Percentiles rank a stretch among this genome's conserved stretches.
Conservation (phyloP, 2,888 invertebrate species). For the Phortica okadai region DNA sequence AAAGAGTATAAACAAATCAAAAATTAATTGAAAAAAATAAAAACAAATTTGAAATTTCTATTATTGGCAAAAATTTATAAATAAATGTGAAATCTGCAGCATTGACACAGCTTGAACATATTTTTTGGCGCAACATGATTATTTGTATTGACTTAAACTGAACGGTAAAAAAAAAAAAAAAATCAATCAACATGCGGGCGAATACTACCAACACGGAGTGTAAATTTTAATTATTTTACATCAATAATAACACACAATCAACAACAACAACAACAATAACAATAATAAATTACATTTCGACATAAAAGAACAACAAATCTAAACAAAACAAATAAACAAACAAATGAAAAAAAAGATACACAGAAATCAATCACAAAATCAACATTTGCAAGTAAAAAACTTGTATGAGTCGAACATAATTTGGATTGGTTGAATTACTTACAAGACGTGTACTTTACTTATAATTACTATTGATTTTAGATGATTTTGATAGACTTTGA, state of each 20-base stretch:
- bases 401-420: no score
- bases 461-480: background rate
- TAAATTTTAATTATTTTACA: conserved; percentile 3
- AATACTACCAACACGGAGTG: background rate
- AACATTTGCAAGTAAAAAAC: background rate
- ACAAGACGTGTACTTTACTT: background rate
- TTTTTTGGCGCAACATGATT: conserved; percentile 20
- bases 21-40: background rate
- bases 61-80: conserved; percentile 11
- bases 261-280: background rate
- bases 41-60: background rate
- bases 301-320: background rate
- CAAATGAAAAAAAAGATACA: background rate
- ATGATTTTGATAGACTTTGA: background rate
- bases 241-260: background rate
- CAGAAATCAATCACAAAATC: background rate
- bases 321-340: no score
- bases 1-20: background rate
- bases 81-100: conserved; percentile 13
- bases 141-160: conserved; percentile 18
- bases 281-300: background rate
- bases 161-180: background rate
- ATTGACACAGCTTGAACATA: conserved; percentile 17
- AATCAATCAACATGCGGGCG: background rate
- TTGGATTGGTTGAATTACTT: background rate